Conservation (phyloP, 2,888 invertebrate species). For the Petrophora chlorosata region DNA sequence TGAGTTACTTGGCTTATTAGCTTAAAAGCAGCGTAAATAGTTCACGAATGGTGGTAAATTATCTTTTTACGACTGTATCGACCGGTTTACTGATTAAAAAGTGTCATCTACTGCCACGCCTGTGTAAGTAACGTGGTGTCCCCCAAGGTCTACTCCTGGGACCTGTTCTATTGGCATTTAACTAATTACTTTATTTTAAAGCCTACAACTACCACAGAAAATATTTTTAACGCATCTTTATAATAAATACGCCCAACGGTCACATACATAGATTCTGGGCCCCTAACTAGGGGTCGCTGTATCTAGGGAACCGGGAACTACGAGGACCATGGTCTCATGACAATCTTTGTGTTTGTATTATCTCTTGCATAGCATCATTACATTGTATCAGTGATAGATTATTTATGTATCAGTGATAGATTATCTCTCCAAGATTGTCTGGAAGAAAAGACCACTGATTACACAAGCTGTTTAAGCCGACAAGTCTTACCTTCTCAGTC, state of each 20-base stretch:
- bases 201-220: constrained; percentile 11
- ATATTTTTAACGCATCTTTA: background rate
- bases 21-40: constrained; percentile 49
- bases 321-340: no score
- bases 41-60: constrained; percentile 45
- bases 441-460: no score
- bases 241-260: no score
- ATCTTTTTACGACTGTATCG: constrained; percentile 49
- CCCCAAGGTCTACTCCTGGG: constrained; percentile 46
- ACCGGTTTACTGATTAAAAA: constrained; percentile 44
- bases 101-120: constrained; percentile 44
- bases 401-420: background rate
- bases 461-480: no score
- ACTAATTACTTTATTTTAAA: constrained; percentile 38
- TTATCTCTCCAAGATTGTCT: background rate
- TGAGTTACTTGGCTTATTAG: constrained; percentile 43
- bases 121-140: constrained; percentile 38
- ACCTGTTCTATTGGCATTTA: constrained; percentile 32
- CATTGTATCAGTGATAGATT: constrained; percentile 13
- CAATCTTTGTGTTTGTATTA: background rate
- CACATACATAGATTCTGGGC: no score
- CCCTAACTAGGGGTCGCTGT: no score
- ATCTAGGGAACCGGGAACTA: no score
- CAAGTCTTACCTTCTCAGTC: no score
- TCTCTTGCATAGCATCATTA: background rate